Conservation (phyloP, 1,140 invertebrate genomes). For the Nebria ingens region DNA sequence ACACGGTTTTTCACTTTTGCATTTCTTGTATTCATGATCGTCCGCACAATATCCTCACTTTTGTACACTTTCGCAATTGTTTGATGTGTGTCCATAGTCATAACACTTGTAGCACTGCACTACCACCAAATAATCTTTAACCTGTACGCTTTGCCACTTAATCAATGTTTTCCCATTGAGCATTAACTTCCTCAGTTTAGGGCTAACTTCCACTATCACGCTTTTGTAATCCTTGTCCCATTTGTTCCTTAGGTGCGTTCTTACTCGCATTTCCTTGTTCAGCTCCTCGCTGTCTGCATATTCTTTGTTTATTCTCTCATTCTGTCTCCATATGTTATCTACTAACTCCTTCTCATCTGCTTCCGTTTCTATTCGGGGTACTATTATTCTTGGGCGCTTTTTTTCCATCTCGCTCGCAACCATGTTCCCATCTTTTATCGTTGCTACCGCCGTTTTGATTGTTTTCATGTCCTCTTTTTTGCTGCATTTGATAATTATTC, state of each 20-base stretch:
- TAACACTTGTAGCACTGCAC: not conserved
- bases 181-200: not conserved
- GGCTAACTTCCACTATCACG: not conserved
- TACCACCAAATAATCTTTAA: not conserved
- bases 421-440: not conserved
- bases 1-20: not conserved
- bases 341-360: not conserved
- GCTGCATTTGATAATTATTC: not conserved
- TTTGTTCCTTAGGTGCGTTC: not conserved
- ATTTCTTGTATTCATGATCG: not conserved
- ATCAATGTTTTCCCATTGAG: not conserved
- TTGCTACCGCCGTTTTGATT: not conserved
- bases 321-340: not conserved
- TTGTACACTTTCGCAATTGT: not conserved
- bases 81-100: not conserved
- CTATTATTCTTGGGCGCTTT: not conserved
- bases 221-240: not conserved
- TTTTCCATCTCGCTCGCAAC: not conserved
- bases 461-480: not conserved
- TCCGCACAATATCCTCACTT: not conserved
- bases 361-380: not conserved
- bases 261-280: not conserved
- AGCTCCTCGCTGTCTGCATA: not conserved
- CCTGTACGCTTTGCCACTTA: not conserved
- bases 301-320: not conserved